Evolutionary conservation across 2,797 vertebrate genomes (phyloP).

Genomic region (Rousettus madagascariensis): DNA sequence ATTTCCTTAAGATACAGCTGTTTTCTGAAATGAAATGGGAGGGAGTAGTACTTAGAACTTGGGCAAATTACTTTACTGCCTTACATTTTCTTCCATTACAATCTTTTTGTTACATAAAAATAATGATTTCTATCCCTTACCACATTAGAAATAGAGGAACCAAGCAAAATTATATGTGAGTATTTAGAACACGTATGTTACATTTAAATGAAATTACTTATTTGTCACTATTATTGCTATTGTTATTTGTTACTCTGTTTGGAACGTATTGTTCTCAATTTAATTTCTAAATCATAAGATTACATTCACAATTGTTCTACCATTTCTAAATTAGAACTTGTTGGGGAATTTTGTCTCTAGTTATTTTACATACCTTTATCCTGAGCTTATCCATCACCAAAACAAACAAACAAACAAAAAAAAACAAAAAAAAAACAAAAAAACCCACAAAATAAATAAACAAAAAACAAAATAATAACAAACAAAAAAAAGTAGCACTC

Average conservation of each 20-base stretch:
- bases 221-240: not conserved
- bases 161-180: not conserved
- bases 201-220: slow-evolving; percentile 7
- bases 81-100: not conserved
- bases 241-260: not conserved
- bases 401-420: not conserved
- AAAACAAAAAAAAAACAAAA: not conserved
- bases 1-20: not conserved
- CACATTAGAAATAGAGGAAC: not conserved
- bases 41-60: not conserved
- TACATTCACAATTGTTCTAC: not conserved
- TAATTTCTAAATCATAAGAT: not conserved
- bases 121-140: not conserved
- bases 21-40: slow-evolving; percentile 31
- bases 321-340: not conserved
- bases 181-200: not conserved
- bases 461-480: not conserved
- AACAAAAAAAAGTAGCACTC: slow-evolving; percentile 13
- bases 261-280: not conserved
- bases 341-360: not conserved
- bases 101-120: not conserved
- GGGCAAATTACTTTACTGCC: not conserved
- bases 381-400: not conserved
- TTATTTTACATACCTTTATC: not conserved
- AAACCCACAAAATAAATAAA: not conserved